Conservation (phyloP, 2,113 vertebrate genomes). For the Saguinus imperator region DNA sequence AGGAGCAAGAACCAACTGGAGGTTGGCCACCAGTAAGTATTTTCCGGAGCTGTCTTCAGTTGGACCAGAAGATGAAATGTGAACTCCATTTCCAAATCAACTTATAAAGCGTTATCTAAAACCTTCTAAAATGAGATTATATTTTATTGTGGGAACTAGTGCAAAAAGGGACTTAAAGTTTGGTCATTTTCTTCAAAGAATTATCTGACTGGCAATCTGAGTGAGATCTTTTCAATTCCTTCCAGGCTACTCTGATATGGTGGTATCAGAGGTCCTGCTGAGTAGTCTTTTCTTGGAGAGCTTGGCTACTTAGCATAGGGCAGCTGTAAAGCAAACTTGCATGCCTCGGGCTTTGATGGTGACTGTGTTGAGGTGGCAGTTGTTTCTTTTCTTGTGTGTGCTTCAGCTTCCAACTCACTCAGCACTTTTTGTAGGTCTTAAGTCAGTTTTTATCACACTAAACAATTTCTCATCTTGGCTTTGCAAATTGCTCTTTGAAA, state of each 20-base stretch:
- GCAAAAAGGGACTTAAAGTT: background rate
- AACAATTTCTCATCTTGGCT: constrained; percentile 5
- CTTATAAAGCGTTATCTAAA: background rate
- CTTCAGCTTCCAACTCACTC: background rate
- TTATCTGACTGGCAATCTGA: background rate
- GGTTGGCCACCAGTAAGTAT: background rate
- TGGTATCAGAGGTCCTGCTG: background rate
- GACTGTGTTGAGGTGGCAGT: background rate
- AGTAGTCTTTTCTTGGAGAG: background rate
- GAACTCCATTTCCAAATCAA: background rate
- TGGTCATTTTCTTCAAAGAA: background rate
- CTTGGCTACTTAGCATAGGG: background rate
- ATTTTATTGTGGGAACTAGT: background rate
- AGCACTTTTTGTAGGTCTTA: background rate
- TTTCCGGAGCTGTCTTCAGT: background rate
- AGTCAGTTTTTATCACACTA: background rate
- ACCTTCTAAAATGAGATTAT: background rate
- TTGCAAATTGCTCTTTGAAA: constrained; percentile 10
- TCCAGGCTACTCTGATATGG: background rate
- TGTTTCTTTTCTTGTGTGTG: background rate
- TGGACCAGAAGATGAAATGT: background rate
- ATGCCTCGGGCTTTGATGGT: background rate
- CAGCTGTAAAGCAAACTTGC: background rate
- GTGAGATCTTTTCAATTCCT: background rate
- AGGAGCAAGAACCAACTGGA: background rate